Evolutionary conservation across 2,113 vertebrate genomes (phyloP), one percentile per base, ranked within the genome.

Genomic region (Phrynosoma blainvillii): DNA sequence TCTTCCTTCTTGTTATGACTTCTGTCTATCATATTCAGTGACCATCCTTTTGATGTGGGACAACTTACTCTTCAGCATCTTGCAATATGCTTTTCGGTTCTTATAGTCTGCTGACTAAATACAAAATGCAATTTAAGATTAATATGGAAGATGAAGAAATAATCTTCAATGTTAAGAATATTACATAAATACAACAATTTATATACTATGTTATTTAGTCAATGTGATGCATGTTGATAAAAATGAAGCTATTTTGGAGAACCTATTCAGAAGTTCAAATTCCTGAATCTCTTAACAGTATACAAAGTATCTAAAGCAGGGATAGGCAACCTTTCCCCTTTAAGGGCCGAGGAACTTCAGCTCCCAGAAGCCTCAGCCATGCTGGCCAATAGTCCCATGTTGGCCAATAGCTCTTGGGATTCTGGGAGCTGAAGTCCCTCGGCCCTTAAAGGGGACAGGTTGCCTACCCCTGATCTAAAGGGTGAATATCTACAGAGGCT

Each of bases 21-120:
- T 95, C 86, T 62, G 93, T 71, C 86, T 95, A 84, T 99, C 98
- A 42, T 98, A 98, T 71, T 98, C 96, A 14, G 93, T 96, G 91
- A 99, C 97, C 96, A 95, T 98, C 87, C 87, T 96, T 95, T 99
- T 99, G 95, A 98, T 96, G 91, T 98, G 97, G 0, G 98, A 97
- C 82, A 98, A 95, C 93, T 97, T 98, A 82, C 94, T 94, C 91
- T 97, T 96, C 79, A 99, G 95, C 78, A 97, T 94, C 90, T 97
- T 98, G 92, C 96, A 97, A 73, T 94, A 96, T 89, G 92, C 96
- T 95, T 97, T 98, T 91, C 97, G 98, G 59, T 91, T 94, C 91
- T 97, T 96, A 90, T 98, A 98, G 59, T 97, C 96, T 88, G 96
- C n/a, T n/a, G 98, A 97, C 98, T 98, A 85, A 30, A 87, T 68